Base-by-base conservation (phyloP, 23 tunicate species). In the Ascidia mentula region DNA sequence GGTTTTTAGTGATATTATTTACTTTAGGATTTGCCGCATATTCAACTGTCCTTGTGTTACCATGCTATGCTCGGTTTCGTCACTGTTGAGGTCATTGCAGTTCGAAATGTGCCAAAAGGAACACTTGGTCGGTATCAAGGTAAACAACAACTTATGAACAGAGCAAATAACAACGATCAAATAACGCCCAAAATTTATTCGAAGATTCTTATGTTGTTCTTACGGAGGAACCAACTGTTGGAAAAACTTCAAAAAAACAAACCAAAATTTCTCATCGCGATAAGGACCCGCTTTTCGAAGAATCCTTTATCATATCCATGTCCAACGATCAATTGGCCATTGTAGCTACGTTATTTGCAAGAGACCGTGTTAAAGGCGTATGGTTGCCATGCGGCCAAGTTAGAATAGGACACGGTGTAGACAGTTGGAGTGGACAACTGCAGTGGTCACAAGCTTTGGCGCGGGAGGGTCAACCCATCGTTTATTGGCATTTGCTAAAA, bases 1-100 rank as follows among this genome's bases (percentile, higher is more conserved):
- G n/a, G n/a, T n/a, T n/a, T n/a, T n/a, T n/a, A n/a, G n/a, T n/a
- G n/a, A n/a, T n/a, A n/a, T n/a, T n/a, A n/a, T n/a, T n/a, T n/a
- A n/a, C n/a, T n/a, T n/a, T n/a, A 91, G 90, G 97, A 91, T 36
- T 60, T 37, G 0, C 86, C 89, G 2, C 90, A 86, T 59, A 72
- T 85, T 0, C 89, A 85, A 60, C 59, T 91, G 31, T 91, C 97
- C 0, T 73, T 91, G 59, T 91, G 90, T 46, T 91, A 91, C 69
- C 86, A 91, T 38, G 97, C 89, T 1, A 82, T 91, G 87, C 79
- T 91, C 31, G 90, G 97, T 13, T 91, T 87, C 39, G 86, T 91
- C 26, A 87, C 89, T 46, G 77, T 87, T 36, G 97, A 91, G 31
- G 97, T 91, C n/a, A 81, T 91, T 40, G 85, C 87, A 1, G 97